phyloP scores from a whole-genome alignment of 2,113 vertebrate species.

The Scytalopus superciliaris region DNA sequence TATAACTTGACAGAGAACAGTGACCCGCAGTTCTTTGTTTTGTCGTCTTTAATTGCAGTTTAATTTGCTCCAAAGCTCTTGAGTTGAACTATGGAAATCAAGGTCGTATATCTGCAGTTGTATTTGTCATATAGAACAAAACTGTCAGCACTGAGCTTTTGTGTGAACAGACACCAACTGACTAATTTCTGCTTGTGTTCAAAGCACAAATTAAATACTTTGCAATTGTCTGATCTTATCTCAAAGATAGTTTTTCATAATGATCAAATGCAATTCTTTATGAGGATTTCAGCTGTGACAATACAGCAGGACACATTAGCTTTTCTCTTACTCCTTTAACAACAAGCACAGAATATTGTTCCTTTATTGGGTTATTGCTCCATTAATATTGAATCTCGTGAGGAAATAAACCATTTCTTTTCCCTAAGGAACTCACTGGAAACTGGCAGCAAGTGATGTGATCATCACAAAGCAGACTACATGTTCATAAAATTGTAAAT shows the following conservation, averaged over 20 bases:
- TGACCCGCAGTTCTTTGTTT: background rate
- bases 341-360: background rate
- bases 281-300: background rate
- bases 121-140: background rate
- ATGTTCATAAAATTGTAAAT: background rate
- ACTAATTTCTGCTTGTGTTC: background rate
- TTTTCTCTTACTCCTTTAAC: background rate
- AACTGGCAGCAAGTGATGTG: fast-evolving
- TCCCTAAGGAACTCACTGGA: background rate
- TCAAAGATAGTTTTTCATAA: background rate
- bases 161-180: background rate
- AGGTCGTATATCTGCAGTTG: background rate
- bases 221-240: background rate
- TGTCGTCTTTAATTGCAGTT: background rate
- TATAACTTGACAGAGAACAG: background rate
- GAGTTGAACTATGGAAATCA: background rate
- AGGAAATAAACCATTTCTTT: background rate
- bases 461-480: background rate
- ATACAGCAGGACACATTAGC: background rate
- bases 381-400: background rate
- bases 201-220: background rate
- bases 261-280: background rate
- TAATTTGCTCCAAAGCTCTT: background rate
- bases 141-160: background rate
- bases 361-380: background rate